Percentiles rank a stretch among this genome's conserved stretches.
These are phyloP conservation scores for Dynastes tityus DNA, from an alignment of 2,888 invertebrate species.

Conservation along the genomic window DNA sequence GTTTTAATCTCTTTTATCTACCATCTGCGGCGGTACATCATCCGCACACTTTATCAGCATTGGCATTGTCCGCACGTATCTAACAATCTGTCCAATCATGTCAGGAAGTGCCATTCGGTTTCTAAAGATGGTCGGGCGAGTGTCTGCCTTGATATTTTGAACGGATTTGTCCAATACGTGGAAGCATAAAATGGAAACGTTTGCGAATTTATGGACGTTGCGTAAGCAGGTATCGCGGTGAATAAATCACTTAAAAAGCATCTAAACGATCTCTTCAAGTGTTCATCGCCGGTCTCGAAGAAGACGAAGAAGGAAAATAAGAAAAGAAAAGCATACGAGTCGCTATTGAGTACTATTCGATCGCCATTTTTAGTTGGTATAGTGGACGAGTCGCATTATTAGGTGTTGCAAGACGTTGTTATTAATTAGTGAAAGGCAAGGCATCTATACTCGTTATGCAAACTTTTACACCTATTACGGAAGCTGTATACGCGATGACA, in stretches of 20 bases:
- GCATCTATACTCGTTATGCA: conserved; percentile 5
- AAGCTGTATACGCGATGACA: conserved; percentile 18
- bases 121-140: conserved; percentile 32
- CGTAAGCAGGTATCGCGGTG: not conserved
- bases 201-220: conserved; percentile 32
- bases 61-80: conserved; percentile 21
- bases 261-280: conserved; percentile 27
- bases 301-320: not conserved
- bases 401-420: conserved; percentile 31
- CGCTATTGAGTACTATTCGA: conserved; percentile 3
- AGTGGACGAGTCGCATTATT: conserved; percentile 4
- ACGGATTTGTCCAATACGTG: not conserved
- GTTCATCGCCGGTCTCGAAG: not conserved
- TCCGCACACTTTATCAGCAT: conserved; percentile 24
- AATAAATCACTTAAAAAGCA: conserved; percentile 31
- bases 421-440: conserved; percentile 42
- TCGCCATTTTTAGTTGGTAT: conserved; percentile 21
- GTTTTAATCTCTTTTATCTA: not conserved
- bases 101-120: conserved; percentile 16
- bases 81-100: conserved; percentile 39
- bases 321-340: not conserved
- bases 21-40: conserved; percentile 6
- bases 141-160: not conserved
- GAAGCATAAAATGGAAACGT: conserved; percentile 36
- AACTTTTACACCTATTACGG: conserved; percentile 33